A percentile compares a stretch with the other conserved stretches of the same genome.
Conservation (phyloP, 53 echinoderm and acorn worm genomes). For the Astropecten irregularis region DNA sequence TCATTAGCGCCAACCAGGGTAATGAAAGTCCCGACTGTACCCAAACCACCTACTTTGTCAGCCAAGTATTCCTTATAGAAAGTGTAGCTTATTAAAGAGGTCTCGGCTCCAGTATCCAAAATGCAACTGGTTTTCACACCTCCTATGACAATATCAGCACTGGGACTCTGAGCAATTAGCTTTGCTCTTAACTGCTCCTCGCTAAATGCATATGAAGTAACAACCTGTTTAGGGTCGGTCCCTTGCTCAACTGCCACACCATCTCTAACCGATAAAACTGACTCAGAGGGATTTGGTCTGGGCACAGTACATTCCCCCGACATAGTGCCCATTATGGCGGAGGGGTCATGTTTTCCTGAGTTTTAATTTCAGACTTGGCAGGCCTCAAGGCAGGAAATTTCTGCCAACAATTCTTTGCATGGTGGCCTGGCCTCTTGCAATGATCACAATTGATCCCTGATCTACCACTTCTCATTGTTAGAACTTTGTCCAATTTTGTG, state of each 20-base stretch:
- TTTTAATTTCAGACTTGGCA: neutral
- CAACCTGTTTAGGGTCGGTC: neutral
- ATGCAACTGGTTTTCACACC: conserved; percentile 32
- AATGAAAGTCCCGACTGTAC: conserved; percentile 18
- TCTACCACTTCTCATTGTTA: neutral
- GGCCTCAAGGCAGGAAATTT: neutral
- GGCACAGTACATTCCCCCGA: conserved; percentile 1
- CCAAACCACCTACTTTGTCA: conserved; percentile 18
- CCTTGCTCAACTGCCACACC: neutral
- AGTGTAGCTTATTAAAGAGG: conserved; percentile 1
- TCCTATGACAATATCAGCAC: neutral
- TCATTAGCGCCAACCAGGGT: conserved; percentile 25
- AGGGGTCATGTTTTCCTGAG: conserved; percentile 5
- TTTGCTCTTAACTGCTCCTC: conserved; percentile 6
- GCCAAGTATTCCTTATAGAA: conserved; percentile 31
- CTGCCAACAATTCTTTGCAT: conserved; percentile 4
- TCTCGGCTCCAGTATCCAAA: conserved; percentile 50
- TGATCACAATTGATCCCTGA: conserved; percentile 1
- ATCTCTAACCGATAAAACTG: neutral
- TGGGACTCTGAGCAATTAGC: conserved; percentile 4
- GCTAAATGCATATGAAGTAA: neutral
- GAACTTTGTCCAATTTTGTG: neutral
- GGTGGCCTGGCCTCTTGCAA: neutral
- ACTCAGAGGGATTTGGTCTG: neutral
- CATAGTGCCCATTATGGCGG: conserved; percentile 16